Evolutionary conservation across 2,113 vertebrate genomes (phyloP), one percentile per base, ranked within the genome.

Genomic region (Leptobrachium ailaonicum): DNA sequence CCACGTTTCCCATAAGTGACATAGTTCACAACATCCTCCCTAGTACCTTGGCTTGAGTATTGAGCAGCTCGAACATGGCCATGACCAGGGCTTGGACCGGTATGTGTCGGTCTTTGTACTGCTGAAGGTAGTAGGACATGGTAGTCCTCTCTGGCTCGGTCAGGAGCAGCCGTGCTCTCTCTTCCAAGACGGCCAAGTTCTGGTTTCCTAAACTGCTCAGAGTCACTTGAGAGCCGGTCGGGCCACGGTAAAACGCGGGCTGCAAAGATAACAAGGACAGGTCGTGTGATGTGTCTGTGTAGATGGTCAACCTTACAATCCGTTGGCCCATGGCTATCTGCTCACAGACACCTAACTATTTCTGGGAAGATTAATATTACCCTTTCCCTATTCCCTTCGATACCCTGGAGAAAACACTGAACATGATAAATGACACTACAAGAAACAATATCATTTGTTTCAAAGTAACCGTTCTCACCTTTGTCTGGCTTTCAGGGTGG

Each of bases 191-290:
- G 43, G 92, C 95, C 0, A 95, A 89, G 0, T 92, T 94, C 89
- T 98, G 97, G 92, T 96, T 97, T 83, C 95, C 95, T 89, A 99
- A 88, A 89, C 92, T 98, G 91, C 94, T 96, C 87, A 98, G 92
- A 0, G 94, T 99, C 71, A 99, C 97, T 89, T 98, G 97, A 0
- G 98, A 99, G 82, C 98, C 96, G 0, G 95, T 96, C 41, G 96
- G 93, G 2, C 96, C 96, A 82, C 95, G 96, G 86, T 97, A 98
- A 82, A 99, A 99, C 9, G 92, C 83, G 0, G 91, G 90, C 97
- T 99, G 88, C 3, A 77, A 86, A 85, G 20, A 87, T 81, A 32
- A 81, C n/a, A 77, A 76, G 20, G 20, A 32, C 20, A 32, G 20
- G 20, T 32, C 20, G 20, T 32, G 20, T 32, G 20, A 32, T 32